phyloP scores from a whole-genome alignment of 2,113 vertebrate species.

The Odocoileus virginianus region DNA sequence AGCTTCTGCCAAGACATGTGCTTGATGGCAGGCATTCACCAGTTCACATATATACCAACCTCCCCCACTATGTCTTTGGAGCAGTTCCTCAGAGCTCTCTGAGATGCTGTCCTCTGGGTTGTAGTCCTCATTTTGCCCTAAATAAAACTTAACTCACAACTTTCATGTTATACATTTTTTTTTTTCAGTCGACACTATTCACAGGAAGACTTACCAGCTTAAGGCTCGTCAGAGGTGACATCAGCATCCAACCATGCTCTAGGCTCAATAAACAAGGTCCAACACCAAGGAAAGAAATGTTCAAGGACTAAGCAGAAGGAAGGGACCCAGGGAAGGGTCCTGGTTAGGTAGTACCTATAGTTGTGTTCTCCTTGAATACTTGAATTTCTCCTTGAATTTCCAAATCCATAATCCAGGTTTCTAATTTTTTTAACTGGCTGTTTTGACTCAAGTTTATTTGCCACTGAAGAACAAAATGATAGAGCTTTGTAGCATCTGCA shows the following conservation, averaged over 20 bases:
- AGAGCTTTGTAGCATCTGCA: neutral
- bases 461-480: neutral
- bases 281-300: neutral
- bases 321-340: neutral
- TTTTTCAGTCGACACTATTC: neutral
- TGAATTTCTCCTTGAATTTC: neutral
- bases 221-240: neutral
- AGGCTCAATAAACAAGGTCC: neutral
- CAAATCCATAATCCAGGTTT: neutral
- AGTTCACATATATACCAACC: neutral
- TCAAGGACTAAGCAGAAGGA: neutral
- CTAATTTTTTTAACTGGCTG: neutral
- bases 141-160: neutral
- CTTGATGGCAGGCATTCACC: neutral
- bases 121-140: neutral
- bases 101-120: neutral
- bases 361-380: neutral
- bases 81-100: neutral
- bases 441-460: neutral
- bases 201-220: neutral
- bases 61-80: neutral
- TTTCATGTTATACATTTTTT: neutral
- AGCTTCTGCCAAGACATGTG: neutral
- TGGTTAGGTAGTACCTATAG: neutral
- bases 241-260: neutral